Evolutionary conservation across 2,888 invertebrate genomes (phyloP), one percentile per base, ranked within the genome.

Genomic region (Hydriomena furcata): DNA sequence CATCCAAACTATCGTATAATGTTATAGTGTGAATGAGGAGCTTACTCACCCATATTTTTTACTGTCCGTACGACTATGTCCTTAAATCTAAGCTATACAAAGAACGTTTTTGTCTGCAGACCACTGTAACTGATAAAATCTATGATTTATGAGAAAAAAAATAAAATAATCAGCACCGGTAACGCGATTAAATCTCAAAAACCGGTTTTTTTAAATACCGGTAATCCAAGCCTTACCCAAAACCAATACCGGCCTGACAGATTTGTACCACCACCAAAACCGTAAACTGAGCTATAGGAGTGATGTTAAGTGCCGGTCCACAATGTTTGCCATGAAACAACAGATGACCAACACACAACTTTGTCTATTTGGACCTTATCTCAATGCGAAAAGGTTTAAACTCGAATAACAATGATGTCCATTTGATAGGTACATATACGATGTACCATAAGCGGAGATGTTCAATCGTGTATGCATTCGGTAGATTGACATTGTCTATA

Each of bases 401-500:
- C 32, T 58, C 20, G 41, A 42, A 24, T 34, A 7, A 7, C 28
- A 27, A 42, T 46, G 13, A 37, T 45, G 45, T 31, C 31, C 30
- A 36, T 47, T 44, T 57, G 48, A 67, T 67, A 53, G 55, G 46
- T 47, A 54, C 58, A 63, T 63, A 56, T 61, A 49, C 54, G n/a
- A 53, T 46, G 44, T 55, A 56, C 62, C 63, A 60, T 63, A 71
- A 65, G 58, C 58, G 55, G 63, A 60, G 61, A 54, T 55, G 46
- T 52, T 57, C 48, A 55, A 56, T 60, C 44, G 59, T 46, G 56
- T 60, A 37, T 61, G 58, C 63, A 71, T 68, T 71, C 69, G 61
- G 61, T 61, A 64, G 66, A 69, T 68, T 68, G 64, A 68, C 66
- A 66, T 50, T 49, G 45, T 53, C 51, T 48, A 36, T 50, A 52